Evolutionary conservation across 2,113 vertebrate genomes (phyloP), one percentile per base, ranked within the genome.

Genomic region (Colaptes auratus): DNA sequence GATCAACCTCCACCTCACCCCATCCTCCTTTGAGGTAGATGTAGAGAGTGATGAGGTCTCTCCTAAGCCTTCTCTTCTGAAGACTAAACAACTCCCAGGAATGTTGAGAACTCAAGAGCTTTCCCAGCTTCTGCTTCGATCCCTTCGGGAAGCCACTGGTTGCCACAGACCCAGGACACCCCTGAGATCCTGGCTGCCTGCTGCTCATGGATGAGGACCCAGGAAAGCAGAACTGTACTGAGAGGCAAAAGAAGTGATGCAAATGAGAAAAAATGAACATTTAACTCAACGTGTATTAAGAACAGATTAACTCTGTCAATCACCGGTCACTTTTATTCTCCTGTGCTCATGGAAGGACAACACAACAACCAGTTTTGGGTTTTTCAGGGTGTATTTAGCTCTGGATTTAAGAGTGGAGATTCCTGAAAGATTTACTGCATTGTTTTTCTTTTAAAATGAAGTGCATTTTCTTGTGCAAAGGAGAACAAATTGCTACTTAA

Each of bases 401-500:
- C 88, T 59, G 48, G 74, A 77, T 95, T 96, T 73, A 65, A 42
- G 82, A 92, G 69, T 42, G 64, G 67, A 75, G 86, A 76, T 82
- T 91, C 96, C 86, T 69, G 53, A 59, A 86, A 64, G 70, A 33
- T 44, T 60, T n/a, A 28, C 31, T 50, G 42, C 15, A 56, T 27
- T 25, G 7, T 74, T 59, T 71, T 77, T 86, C 91, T 42, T 73
- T 56, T 63, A 11, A 61, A 78, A 90, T 67, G 56, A 89, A 95
- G 82, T 73, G 71, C 87, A 85, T 94, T 96, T 96, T 95, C 83
- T 75, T 12, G 63, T 85, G 91, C 86, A 96, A 95, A 94, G 48
- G 92, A 95, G 91, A 96, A 90, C 72, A 96, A 95, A 96, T 89
- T 91, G 70, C 84, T 97, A 92, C 92, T 97, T 96, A 89, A 98